Evolutionary conservation across 1,140 invertebrate species (phyloP).

Genomic region (Apis florea): DNA sequence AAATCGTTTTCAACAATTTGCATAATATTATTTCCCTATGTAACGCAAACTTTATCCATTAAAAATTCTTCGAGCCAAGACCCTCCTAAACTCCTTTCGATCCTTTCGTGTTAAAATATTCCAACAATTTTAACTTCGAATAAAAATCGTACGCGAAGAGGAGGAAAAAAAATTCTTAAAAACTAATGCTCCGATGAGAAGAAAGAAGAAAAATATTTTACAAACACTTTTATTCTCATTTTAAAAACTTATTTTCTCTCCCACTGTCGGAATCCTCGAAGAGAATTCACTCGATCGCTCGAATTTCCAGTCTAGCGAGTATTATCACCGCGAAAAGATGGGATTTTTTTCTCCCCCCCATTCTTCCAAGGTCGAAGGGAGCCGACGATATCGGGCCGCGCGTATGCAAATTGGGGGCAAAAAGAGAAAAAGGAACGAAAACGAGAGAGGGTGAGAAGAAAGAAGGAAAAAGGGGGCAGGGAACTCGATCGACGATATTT

Average conservation of each 20-base stretch:
- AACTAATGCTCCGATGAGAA: too few species aligned
- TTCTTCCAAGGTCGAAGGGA: background rate
- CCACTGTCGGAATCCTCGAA: too few species aligned
- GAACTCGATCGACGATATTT: slow-evolving; percentile 38
- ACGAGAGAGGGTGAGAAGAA: background rate
- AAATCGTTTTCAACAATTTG: background rate
- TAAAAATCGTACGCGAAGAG: too few species aligned
- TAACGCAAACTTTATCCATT: background rate
- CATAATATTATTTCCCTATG: background rate
- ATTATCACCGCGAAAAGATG: background rate
- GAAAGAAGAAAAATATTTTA: too few species aligned
- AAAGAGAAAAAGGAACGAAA: background rate
- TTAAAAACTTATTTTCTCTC: too few species aligned
- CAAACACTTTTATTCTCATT: too few species aligned
- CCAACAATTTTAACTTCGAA: too few species aligned
- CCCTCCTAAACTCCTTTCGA: background rate
- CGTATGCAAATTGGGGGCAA: slow-evolving; percentile 28
- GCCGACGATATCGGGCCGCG: background rate
- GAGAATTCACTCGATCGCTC: background rate
- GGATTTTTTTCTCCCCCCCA: background rate
- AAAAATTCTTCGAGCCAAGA: background rate
- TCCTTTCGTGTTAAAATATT: too few species aligned
- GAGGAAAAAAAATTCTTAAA: too few species aligned
- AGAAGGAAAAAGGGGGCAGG: background rate
- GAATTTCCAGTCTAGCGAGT: slow-evolving; percentile 6